Percentiles rank a stretch among this genome's conserved stretches.
Conservation (phyloP, 2,113 vertebrate genomes). For the Nothoprocta perdicaria region DNA sequence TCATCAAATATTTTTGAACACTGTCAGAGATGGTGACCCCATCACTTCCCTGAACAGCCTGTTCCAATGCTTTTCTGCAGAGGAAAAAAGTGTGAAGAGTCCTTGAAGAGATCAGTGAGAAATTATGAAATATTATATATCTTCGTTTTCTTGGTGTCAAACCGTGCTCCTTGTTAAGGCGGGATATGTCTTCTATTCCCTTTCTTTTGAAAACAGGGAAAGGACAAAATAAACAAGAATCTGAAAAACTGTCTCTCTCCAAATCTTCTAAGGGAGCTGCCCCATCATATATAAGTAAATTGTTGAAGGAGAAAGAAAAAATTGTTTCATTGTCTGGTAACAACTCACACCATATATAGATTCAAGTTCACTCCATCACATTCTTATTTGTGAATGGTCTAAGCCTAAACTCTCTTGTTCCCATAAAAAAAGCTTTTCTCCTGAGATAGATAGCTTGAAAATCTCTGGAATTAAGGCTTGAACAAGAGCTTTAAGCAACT, state of each 20-base stretch:
- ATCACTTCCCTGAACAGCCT: too few relatives aligned
- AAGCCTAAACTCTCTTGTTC: neutral
- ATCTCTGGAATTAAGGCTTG: neutral
- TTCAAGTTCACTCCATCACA: neutral
- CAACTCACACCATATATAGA: rapidly evolving
- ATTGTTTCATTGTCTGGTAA: neutral
- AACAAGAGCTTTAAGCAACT: neutral
- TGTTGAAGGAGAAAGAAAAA: neutral
- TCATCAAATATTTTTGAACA: too few relatives aligned
- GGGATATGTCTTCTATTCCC: neutral
- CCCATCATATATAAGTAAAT: neutral
- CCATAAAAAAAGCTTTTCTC: neutral
- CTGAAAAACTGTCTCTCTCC: neutral
- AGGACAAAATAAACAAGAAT: neutral
- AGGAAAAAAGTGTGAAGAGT: neutral
- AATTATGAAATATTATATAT: neutral
- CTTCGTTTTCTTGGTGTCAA: neutral
- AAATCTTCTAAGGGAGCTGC: neutral
- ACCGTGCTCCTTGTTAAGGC: rapidly evolving
- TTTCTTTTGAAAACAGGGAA: neutral
- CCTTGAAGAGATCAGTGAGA: neutral
- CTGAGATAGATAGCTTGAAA: neutral
- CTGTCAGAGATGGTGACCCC: too few relatives aligned
- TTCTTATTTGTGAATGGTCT: neutral
- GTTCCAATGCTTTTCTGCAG: too few relatives aligned